Base-by-base conservation (phyloP, 2,888 invertebrate genomes). In the Caenorhabditis auriculariae region DNA sequence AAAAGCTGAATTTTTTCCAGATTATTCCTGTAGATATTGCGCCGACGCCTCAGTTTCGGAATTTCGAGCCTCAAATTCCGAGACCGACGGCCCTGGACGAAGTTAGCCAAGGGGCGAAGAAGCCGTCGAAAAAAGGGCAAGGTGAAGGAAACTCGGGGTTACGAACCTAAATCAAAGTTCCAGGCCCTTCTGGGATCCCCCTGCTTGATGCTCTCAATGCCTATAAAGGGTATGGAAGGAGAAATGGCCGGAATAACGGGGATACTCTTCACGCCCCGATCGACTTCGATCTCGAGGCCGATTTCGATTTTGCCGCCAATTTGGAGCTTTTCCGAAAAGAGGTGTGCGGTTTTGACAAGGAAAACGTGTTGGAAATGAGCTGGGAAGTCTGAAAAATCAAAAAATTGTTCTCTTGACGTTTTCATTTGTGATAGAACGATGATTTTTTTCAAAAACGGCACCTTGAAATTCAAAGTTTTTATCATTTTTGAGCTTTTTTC, bases 291-390 rank as follows among this genome's bases (percentile, higher is more conserved):
- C 53, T 78, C 7, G 54, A 73, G 24, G 55, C 61, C 5, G 78
- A 78, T 53, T 78, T 77, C 42, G 78, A 78, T 55, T 78, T 78
- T 53, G 69, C 52, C 32, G 69, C 45, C 12, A 79, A 77, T 54
- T 47, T 75, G 51, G 69, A 69, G 21, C 55, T 78, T 17, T 78
- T 78, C 55, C 54, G 52, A 44, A 66, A 62, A 51, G 68, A 66
- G 23, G 60, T 59, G 23, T 17, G 49, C 6, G 5, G 12, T 38
- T 53, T n/a, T n/a, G n/a, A n/a, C n/a, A n/a, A n/a, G n/a, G n/a
- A n/a, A n/a, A n/a, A n/a, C n/a, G n/a, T n/a, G n/a, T n/a, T n/a
- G n/a, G n/a, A n/a, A n/a, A n/a, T n/a, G n/a, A n/a, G n/a, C n/a
- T n/a, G n/a, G n/a, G n/a, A n/a, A n/a, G n/a, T n/a, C n/a, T n/a